Evolutionary conservation across 2,113 vertebrate genomes (phyloP), one percentile per base, ranked within the genome.

Genomic region (Psittacula cyanocephala): DNA sequence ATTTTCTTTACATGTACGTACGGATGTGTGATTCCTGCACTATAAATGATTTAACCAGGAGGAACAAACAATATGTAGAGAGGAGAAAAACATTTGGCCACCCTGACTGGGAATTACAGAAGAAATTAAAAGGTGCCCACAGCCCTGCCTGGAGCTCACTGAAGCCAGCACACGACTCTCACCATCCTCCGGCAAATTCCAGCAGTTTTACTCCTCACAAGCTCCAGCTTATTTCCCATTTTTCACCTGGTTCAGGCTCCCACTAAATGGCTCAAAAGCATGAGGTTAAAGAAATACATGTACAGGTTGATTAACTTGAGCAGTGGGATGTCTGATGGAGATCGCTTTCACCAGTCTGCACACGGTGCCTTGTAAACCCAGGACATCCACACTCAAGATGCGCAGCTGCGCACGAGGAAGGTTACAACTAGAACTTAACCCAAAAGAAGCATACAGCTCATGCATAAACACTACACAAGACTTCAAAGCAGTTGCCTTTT

Each of bases 11-110:
- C 5, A 12, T 47, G 7, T 8, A 28, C 25, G 22, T 52, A 29
- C 43, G 53, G 18, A 22, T 27, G 7, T 9, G 15, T 75, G 91
- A 86, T 80, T 91, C 86, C 83, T 92, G 87, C 59, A 52, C 37
- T 91, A 78, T 72, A 90, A 74, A 92, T 69, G 39, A 59, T 47
- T 68, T 92, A 95, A 83, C 33, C 41, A 47, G 20, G 60, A 74
- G 75, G 95, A 92, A 74, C 43, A 92, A 91, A 97, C 53, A 64
- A 50, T 37, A 84, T 18, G 27, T 53, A 81, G 86, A 60, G 81
- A 91, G 71, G 18, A 92, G 64, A 93, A 65, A 85, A 96, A 43
- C 7, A 76, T 60, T 72, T 89, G 35, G 33, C 49, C 46, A 89
- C 55, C 25, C 62, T 65, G 47, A 82, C 65, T 89, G 81, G 89